Evolutionary conservation across 2,888 invertebrate species (phyloP).

Genomic region (Nemotelus pantherinus): DNA sequence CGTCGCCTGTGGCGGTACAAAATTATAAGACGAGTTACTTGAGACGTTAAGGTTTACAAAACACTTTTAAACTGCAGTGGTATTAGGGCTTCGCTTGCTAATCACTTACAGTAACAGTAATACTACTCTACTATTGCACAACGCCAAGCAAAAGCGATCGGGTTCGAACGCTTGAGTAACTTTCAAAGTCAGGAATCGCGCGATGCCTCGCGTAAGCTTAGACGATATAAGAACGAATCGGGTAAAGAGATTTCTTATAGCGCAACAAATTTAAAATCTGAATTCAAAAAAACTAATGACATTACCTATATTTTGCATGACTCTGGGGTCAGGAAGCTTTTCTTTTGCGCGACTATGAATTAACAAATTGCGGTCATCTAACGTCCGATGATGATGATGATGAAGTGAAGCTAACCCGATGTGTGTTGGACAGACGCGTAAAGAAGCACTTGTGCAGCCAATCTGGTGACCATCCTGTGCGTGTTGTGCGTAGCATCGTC

Average conservation of each 20-base stretch:
- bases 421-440: neutral
- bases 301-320: constrained; percentile 39
- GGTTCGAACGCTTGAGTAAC: neutral
- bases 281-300: constrained; percentile 27
- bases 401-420: neutral
- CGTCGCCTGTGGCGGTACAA: constrained; percentile 15
- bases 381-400: neutral
- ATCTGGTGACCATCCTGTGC: constrained; percentile 25
- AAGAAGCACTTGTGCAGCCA: constrained; percentile 4
- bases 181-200: constrained; percentile 24
- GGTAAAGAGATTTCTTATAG: constrained; percentile 35
- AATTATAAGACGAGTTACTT: neutral
- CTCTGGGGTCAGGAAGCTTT: constrained; percentile 43
- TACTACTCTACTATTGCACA: constrained; percentile 39
- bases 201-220: constrained; percentile 5
- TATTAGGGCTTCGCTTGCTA: constrained; percentile 45
- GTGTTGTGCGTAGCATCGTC: constrained; percentile 25
- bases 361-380: constrained; percentile 25
- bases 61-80: constrained; percentile 12
- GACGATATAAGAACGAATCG: constrained; percentile 5
- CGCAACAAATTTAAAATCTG: constrained; percentile 15
- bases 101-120: constrained; percentile 39
- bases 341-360: constrained; percentile 33
- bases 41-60: constrained; percentile 21
- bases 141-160: neutral